A percentile compares a stretch with the other conserved stretches of the same genome.
These are phyloP conservation scores for Hydrozoanthus gracilis DNA, from an alignment of 92 coral and sea anemone genomes.

Conservation along the genomic window DNA sequence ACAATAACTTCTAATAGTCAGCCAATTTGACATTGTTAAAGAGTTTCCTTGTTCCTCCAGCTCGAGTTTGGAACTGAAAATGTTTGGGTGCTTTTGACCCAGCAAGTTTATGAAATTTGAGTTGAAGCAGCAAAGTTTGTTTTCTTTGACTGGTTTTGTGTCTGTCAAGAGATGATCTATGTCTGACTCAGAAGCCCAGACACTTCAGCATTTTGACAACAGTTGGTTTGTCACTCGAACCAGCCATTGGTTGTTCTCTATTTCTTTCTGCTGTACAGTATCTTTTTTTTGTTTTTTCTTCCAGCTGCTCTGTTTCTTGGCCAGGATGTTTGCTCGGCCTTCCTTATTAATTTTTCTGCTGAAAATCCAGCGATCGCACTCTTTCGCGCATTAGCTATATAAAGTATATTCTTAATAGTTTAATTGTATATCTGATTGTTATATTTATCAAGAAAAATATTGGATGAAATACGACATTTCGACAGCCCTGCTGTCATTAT, in stretches of 20 bases:
- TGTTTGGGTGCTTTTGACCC: conserved; percentile 31
- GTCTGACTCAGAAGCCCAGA: neutral
- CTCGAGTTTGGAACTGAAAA: conserved; percentile 26
- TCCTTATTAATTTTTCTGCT: neutral
- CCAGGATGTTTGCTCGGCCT: neutral
- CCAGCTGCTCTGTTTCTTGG: conserved; percentile 2
- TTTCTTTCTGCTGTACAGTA: neutral
- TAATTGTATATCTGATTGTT: too few relatives aligned
- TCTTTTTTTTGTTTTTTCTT: neutral
- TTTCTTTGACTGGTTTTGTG: neutral
- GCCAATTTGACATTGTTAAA: conserved; percentile 18
- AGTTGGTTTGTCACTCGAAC: neutral
- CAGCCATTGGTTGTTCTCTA: neutral
- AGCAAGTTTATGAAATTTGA: conserved; percentile 24
- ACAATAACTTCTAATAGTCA: neutral
- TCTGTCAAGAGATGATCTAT: neutral
- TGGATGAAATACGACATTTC: too few relatives aligned
- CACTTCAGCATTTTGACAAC: neutral
- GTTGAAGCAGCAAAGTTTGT: conserved; percentile 17
- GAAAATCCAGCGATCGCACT: neutral
- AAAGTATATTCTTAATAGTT: too few relatives aligned
- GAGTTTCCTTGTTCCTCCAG: conserved; percentile 19
- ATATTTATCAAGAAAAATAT: too few relatives aligned
- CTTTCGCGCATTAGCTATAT: neutral
- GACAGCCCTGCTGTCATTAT: too few relatives aligned